Evolutionary conservation across 2,888 invertebrate species (phyloP), one percentile per base, ranked within the genome.

Genomic region (Melipona bicolor): DNA sequence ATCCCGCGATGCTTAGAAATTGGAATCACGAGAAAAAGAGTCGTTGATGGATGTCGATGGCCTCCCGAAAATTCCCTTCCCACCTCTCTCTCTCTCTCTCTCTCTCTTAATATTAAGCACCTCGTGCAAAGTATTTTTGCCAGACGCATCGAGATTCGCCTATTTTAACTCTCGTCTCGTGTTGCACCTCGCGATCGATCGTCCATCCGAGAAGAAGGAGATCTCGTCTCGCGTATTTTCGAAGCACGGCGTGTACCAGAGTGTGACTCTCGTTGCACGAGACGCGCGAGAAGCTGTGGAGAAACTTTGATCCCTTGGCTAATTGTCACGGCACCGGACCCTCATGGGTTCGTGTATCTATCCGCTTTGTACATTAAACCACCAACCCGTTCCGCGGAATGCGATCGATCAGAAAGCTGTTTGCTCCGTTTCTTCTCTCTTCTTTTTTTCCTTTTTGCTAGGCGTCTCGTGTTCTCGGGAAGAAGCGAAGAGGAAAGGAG

Each of bases 381-480:
- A 73, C 52, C 77, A 71, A 75, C 79, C 68, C 74, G 64, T 77
- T 76, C 59, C 52, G 4, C 61, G 77, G 68, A 70, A 77, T 82
- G 76, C 81, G 86, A 87, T 85, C 81, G 87, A 85, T 83, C 79
- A 87, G 73, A 70, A 80, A 83, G 80, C 71, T 59, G 82, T 79
- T 76, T 72, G 70, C 67, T 86, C 83, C 76, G 69, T 79, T 76
- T 79, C 75, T 27, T 52, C n/a, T 27, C 1, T 43, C 52, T 49
- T 59, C 82, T 71, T 21, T 27, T 4, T 21, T 4, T n/a, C 13
- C 21, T 65, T 24, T 49, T n/a, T 3, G 54, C 21, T 43, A n/a
- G 24, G 21, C 36, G 27, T 49, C n/a, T 43, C 49, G 59, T 27
- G 59, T 61, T 71, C 21, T 36, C 36, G n/a, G 6, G 59, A n/a